Evolutionary conservation across 2,888 invertebrate species (phyloP), one percentile per base, ranked within the genome.

Genomic region (Drosophila merina): DNA sequence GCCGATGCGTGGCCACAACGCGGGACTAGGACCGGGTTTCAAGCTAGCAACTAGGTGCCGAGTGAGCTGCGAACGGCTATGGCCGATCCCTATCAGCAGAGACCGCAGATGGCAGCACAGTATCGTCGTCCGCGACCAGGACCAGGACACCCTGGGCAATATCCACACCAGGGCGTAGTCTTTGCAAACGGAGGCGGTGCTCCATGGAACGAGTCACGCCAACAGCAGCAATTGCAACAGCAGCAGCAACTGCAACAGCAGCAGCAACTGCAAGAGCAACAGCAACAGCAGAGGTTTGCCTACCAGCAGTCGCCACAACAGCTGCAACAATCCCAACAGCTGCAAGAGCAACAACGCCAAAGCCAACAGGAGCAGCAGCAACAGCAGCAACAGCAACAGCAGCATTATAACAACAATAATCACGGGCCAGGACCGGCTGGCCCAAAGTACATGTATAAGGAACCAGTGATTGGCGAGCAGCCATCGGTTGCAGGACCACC

Each of bases 81-180:
- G 42, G 42, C 42, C 42, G 42, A 42, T n/a, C 42, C 42, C 3
- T 20, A 42, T 20, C 42, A 14, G 9, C 42, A 14, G 14, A 14
- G 14, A 42, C 6, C 42, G 8, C 42, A 42, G 14, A 42, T 42
- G 42, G 42, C 42, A 42, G 7, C 42, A 20, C 42, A 42, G 1
- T 42, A 42, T 20, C 42, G 42, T 20, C 42, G 42, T 42, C 42
- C 42, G 14, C 42, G 42, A 20, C 42, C 42, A 42, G 42, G 42
- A 42, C 20, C 2, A 2, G 20, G 20, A 20, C 2, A 40, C 12
- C 12, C 40, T 1, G 8, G 2, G 14, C 40, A 40, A 12, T 40
- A 20, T 20, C 20, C 42, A 14, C 42, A 42, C 20, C 42, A 14
- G n/a, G 20, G 42, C 9, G 42, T 42, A 20, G 42, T 14, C 12